Conservation (phyloP, 2,888 invertebrate species). For the Aquatica leii region DNA sequence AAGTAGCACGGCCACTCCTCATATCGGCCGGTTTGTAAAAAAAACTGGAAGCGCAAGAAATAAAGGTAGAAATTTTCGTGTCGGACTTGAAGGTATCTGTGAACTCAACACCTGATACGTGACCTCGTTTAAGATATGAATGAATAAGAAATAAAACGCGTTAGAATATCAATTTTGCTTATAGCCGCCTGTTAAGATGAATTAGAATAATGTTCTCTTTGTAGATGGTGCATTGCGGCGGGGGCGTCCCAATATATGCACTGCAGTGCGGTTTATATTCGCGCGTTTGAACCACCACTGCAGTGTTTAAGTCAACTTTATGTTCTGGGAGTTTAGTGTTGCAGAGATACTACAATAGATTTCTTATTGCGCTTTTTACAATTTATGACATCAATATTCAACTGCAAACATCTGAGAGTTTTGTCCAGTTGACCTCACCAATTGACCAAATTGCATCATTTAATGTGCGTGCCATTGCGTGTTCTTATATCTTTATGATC, state of each 20-base stretch:
- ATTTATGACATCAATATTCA: conserved; percentile 10
- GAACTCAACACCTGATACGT: conserved; percentile 50
- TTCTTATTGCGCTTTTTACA: not conserved
- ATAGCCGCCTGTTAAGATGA: conserved; percentile 18
- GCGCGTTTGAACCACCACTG: conserved; percentile 43
- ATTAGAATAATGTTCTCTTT: conserved; percentile 27
- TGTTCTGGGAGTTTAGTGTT: conserved; percentile 32
- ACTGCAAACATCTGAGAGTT: conserved; percentile 7
- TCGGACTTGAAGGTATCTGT: conserved; percentile 44
- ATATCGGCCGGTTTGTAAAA: not conserved
- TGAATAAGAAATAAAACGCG: conserved; percentile 35
- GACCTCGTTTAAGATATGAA: conserved; percentile 54
- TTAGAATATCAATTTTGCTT: conserved; percentile 21
- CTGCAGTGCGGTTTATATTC: conserved; percentile 34
- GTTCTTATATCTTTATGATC: not conserved
- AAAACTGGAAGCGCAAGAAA: conserved; percentile 38
- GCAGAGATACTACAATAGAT: conserved; percentile 37
- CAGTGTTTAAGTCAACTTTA: conserved; percentile 46
- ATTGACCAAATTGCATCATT: conserved; percentile 12
- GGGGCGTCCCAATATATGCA: conserved; percentile 57
- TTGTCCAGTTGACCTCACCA: not conserved
- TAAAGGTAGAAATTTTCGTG: conserved; percentile 39
- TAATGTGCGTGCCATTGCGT: conserved; percentile 5
- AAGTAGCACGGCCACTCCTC: conserved; percentile 46
- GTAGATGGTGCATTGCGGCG: conserved; percentile 58